These are phyloP conservation scores for Lepeophtheirus nordmannii DNA, from an alignment of 2,888 invertebrate genomes.

Conservation along the genomic window DNA sequence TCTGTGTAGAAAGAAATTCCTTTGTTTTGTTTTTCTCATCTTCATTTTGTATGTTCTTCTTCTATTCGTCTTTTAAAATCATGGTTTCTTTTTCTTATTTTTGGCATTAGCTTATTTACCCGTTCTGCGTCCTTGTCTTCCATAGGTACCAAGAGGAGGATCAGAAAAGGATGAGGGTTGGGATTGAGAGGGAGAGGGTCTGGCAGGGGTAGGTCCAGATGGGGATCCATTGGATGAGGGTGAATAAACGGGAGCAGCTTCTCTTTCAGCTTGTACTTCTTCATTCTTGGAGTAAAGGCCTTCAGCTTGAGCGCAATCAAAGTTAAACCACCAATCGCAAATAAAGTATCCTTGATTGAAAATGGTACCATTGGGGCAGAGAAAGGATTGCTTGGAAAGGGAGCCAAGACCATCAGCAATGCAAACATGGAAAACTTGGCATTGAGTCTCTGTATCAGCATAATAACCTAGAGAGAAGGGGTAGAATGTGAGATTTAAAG, in stretches of 20 bases:
- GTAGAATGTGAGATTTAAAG: no score
- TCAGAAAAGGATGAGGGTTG: not conserved
- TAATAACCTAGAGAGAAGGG: not conserved
- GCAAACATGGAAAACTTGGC: not conserved
- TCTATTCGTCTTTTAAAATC: no score
- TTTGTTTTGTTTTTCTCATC: no score
- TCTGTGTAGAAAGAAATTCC: no score
- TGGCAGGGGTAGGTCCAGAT: not conserved
- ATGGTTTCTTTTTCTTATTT: no score
- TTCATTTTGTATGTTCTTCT: no score
- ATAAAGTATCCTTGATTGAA: not conserved
- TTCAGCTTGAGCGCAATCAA: not conserved
- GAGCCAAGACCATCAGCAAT: not conserved
- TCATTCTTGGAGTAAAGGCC: not conserved
- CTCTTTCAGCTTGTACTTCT: not conserved
- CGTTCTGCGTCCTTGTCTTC: not conserved
- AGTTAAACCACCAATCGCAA: conserved; percentile 4
- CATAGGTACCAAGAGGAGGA: not conserved
- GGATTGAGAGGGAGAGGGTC: not conserved
- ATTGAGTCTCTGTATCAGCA: conserved; percentile 1
- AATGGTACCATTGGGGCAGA: not conserved
- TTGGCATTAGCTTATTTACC: no score
- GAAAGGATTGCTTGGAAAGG: not conserved
- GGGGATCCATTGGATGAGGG: not conserved
- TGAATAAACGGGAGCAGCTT: not conserved